Evolutionary conservation across 2,797 vertebrate genomes (phyloP).

Genomic region (Peromyscus eremicus): DNA sequence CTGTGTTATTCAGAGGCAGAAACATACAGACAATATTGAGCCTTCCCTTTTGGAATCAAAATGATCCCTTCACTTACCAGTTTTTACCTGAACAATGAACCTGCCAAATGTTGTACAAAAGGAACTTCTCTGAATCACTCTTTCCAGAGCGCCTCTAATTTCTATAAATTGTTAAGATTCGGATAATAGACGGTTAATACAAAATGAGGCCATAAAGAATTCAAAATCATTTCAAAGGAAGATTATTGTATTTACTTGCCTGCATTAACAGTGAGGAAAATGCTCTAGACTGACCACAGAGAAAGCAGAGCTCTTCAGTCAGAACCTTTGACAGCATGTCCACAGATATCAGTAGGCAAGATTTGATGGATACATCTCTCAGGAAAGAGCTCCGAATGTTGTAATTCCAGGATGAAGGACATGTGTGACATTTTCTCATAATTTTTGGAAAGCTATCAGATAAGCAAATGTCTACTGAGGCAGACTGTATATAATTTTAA

Average conservation of each 20-base stretch:
- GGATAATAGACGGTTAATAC: background rate
- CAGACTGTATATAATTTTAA: background rate
- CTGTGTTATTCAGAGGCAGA: background rate
- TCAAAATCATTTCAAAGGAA: slow-evolving; percentile 41
- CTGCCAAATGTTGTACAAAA: background rate
- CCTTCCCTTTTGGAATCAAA: slow-evolving; percentile 51
- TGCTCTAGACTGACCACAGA: background rate
- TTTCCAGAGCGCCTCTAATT: background rate
- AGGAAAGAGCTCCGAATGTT: background rate
- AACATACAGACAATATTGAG: background rate
- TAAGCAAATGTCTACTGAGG: slow-evolving; percentile 15
- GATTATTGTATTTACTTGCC: background rate
- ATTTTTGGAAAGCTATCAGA: slow-evolving; percentile 44
- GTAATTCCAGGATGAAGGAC: slow-evolving; percentile 16
- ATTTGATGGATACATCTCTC: slow-evolving; percentile 24
- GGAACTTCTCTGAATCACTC: slow-evolving; percentile 36
- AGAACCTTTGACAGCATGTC: background rate
- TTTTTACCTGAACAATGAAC: slow-evolving; percentile 11
- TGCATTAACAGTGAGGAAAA: background rate
- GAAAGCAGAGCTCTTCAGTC: slow-evolving; percentile 10
- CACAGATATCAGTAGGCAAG: background rate
- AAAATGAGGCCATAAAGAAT: slow-evolving; percentile 5
- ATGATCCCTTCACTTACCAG: background rate
- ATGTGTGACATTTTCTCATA: slow-evolving; percentile 22
- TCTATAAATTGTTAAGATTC: slow-evolving; percentile 26